Evolutionary conservation across 2,113 vertebrate genomes (phyloP), one percentile per base, ranked within the genome.

Genomic region (Hoplias malabaricus): DNA sequence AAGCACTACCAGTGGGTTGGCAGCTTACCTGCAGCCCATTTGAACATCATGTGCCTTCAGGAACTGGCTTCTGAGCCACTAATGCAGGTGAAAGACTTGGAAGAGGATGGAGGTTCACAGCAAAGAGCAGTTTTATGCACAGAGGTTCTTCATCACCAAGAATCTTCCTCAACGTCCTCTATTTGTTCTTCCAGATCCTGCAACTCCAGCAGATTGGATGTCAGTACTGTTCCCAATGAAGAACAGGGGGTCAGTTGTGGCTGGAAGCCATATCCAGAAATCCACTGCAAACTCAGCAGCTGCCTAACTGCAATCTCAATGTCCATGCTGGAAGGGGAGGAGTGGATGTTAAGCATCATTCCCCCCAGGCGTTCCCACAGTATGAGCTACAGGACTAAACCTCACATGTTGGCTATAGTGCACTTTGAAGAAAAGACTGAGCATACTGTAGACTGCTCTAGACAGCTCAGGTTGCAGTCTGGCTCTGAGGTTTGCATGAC

Each of bases 41-140:
- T 92, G 72, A 90, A 89, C 83, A 88, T 91, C 33, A 34, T 88
- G 74, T 13, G 91, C 84, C 34, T 93, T 81, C 19, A 93, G 89
- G 83, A 93, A 85, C 38, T 94, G 82, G 50, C 92, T 89, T 82
- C 94, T 42, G 93, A 95, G 91, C 87, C 90, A 77, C 69, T 92
- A 84, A 81, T 91, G 0, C 73, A 86, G 77, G 84, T 81, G 69
- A 89, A 82, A 21, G 86, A 69, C 2, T 74, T 72, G 11, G 80
- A 3, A 0, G 89, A 33, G 7, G 81, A 84, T 75, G 83, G 85
- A 90, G 83, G 36, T 84, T 83, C 68, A 34, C 69, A 0, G 40
- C 75, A 87, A 79, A 87, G 85, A 75, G 89, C 70, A 66, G 85
- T 74, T 61, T 88, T 90, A 19, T 88, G 90, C 80, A 86, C 89